phyloP scores from a whole-genome alignment of 2,888 invertebrate genomes.

The Bedellia somnulentella region DNA sequence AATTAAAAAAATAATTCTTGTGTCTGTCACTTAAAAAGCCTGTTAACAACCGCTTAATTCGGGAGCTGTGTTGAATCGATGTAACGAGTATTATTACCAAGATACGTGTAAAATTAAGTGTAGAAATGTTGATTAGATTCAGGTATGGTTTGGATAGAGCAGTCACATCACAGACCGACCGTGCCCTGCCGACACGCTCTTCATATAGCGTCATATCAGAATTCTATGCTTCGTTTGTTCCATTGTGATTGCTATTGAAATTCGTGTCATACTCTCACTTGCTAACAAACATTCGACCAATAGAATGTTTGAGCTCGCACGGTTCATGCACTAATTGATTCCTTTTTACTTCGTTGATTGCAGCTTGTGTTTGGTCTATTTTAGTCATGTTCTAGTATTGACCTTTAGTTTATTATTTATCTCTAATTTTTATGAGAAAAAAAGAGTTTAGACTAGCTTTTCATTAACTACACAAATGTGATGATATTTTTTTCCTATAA shows the following conservation, averaged over 20 bases:
- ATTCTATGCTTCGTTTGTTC: conserved; percentile 52
- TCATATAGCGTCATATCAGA: conserved; percentile 47
- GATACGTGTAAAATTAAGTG: conserved; percentile 60
- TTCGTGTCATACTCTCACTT: conserved; percentile 29
- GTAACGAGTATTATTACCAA: conserved; percentile 44
- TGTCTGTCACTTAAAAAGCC: too few species aligned
- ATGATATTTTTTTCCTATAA: too few species aligned
- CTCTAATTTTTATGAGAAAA: too few species aligned
- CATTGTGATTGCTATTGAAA: conserved; percentile 47
- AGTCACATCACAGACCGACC: conserved; percentile 32
- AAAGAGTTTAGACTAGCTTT: too few species aligned
- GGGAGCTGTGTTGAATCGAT: conserved; percentile 39
- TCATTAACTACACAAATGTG: too few species aligned
- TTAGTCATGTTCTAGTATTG: too few species aligned
- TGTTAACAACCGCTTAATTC: conserved; percentile 14
- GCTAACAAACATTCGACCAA: not conserved
- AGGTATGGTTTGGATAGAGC: conserved; percentile 51
- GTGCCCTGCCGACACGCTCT: conserved; percentile 29
- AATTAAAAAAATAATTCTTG: too few species aligned
- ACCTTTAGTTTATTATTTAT: too few species aligned
- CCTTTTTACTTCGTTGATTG: too few species aligned
- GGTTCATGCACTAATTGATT: too few species aligned
- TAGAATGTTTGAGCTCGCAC: too few species aligned
- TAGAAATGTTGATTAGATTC: conserved; percentile 58
- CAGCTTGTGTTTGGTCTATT: too few species aligned